Conservation (phyloP, 1,140 invertebrate species). For the Heliothis virescens region DNA sequence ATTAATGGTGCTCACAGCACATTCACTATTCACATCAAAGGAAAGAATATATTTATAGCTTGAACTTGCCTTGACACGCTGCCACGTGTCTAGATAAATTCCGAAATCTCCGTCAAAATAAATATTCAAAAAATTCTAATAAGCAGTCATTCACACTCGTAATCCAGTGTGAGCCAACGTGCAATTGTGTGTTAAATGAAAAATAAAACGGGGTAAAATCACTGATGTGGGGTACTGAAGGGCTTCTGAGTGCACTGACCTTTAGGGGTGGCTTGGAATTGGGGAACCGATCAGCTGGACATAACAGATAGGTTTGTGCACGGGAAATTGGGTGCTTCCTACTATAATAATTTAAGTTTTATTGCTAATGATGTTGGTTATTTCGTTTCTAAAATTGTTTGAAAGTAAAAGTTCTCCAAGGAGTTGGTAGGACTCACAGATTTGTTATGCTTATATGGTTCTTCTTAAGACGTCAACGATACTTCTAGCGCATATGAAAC, state of each 20-base stretch:
- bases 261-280: conserved; percentile 54
- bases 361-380: not conserved
- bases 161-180: not conserved
- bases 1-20: too few relatives aligned
- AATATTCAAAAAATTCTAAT: conserved; percentile 16
- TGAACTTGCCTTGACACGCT: too few relatives aligned
- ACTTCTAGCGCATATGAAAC: not conserved
- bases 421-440: not conserved
- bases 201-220: conserved; percentile 50
- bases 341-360: conserved; percentile 39
- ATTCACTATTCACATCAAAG: too few relatives aligned
- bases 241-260: conserved; percentile 60
- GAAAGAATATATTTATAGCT: too few relatives aligned
- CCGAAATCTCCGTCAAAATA: not conserved
- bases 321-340: conserved; percentile 43
- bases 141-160: conserved; percentile 26
- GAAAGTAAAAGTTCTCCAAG: not conserved
- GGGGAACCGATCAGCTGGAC: conserved; percentile 60
- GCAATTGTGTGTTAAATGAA: conserved; percentile 57
- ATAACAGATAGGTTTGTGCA: conserved; percentile 56
- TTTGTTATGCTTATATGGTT: not conserved
- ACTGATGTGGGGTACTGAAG: conserved; percentile 49
- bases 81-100: too few relatives aligned
- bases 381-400: not conserved
- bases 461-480: not conserved